Evolutionary conservation across 2,797 vertebrate genomes (phyloP).

Genomic region (Eidolon dupreanum): DNA sequence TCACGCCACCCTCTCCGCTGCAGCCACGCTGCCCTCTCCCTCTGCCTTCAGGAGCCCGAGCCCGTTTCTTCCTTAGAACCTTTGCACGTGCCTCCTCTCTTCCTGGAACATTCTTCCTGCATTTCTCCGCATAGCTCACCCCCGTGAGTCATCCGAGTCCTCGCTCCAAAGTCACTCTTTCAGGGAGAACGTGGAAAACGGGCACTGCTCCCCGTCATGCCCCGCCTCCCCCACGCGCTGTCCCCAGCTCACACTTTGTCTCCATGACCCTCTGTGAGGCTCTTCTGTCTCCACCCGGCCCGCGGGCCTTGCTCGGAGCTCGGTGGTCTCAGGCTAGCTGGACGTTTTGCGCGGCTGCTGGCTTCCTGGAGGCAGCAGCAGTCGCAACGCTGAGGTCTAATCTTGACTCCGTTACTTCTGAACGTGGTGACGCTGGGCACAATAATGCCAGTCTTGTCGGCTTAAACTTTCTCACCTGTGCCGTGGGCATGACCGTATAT

Average conservation of each 20-base stretch:
- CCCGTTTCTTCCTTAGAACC: neutral
- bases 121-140: neutral
- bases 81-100: neutral
- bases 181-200: neutral
- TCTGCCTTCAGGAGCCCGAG: neutral
- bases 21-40: neutral
- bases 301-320: neutral
- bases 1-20: neutral
- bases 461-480: neutral
- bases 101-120: neutral
- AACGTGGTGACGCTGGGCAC: neutral
- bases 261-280: neutral
- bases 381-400: neutral
- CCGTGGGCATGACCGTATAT: neutral
- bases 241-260: neutral
- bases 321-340: neutral
- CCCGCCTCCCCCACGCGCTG: accelerated
- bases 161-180: neutral
- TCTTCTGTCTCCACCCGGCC: neutral
- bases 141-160: neutral
- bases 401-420: neutral
- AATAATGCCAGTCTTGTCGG: neutral
- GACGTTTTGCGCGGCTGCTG: neutral
- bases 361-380: neutral
- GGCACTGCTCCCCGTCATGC: neutral